phyloP scores from a whole-genome alignment of 2,888 invertebrate species.

The Odontomyia ornata region DNA sequence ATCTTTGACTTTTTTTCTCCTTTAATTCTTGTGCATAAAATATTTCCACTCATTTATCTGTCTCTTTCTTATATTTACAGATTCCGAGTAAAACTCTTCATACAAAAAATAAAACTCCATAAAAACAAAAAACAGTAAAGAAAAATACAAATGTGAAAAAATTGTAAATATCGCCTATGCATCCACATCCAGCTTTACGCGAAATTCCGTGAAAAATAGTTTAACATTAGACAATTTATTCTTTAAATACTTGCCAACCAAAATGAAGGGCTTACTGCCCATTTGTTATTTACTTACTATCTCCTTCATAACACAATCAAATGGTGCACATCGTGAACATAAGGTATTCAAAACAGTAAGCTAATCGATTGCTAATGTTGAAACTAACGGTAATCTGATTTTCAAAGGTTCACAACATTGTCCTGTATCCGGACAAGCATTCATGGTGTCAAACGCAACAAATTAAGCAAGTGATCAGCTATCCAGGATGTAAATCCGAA shows the following conservation, averaged over 20 bases:
- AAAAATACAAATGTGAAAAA: not conserved
- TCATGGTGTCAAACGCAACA: constrained; percentile 76
- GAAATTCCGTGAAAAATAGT: not conserved
- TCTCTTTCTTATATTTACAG: no score
- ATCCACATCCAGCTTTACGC: not conserved
- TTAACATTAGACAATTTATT: not conserved
- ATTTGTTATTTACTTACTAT: not conserved
- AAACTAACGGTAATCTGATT: not conserved
- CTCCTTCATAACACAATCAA: not conserved
- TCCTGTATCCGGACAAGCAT: constrained; percentile 74
- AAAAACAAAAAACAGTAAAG: not conserved
- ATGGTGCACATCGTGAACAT: constrained; percentile 47
- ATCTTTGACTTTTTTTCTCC: no score
- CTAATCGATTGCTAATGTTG: not conserved
- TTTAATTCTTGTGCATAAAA: no score
- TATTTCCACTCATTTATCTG: no score
- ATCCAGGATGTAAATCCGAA: constrained; percentile 71
- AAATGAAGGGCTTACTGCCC: not conserved
- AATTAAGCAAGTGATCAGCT: constrained; percentile 74
- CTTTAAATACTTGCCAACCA: not conserved
- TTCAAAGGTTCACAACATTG: constrained; percentile 71
- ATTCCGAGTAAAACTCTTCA: not conserved
- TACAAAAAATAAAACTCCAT: not conserved
- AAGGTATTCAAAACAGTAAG: constrained; percentile 38
- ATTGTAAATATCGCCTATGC: not conserved